A percentile compares a stretch with the other conserved stretches of the same genome.
Conservation (phyloP, 2,797 vertebrate genomes). For the Emydoidea blandingii region DNA sequence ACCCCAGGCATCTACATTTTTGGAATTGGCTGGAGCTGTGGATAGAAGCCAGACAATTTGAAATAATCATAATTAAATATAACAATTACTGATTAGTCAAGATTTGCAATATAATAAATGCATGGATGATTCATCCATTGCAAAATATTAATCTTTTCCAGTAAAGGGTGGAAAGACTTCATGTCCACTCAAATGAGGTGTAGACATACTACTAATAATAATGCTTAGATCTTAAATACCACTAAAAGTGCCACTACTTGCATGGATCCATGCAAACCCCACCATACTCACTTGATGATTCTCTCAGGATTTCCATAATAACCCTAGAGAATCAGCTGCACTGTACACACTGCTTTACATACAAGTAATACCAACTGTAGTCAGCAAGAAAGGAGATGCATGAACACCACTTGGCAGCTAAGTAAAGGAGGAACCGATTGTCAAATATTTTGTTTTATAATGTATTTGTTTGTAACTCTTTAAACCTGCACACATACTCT, state of each 20-base stretch:
- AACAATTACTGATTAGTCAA: not conserved
- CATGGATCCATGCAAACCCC: not conserved
- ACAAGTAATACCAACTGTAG: not conserved
- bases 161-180: no score
- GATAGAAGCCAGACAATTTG: not conserved
- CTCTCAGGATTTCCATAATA: constrained; percentile 29
- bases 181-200: not conserved
- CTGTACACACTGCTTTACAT: not conserved
- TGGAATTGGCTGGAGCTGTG: no score
- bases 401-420: constrained; percentile 36
- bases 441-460: not conserved
- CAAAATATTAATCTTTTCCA: no score
- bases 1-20: no score
- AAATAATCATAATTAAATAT: not conserved
- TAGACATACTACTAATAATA: not conserved
- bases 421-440: not conserved
- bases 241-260: not conserved
- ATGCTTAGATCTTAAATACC: constrained; percentile 36
- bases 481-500: not conserved
- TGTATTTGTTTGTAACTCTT: not conserved
- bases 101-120: not conserved
- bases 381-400: not conserved
- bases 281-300: constrained; percentile 46
- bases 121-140: not conserved
- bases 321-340: not conserved